Evolutionary conservation across 2,797 vertebrate genomes (phyloP).

Genomic region (Gadopsis bispinosus): DNA sequence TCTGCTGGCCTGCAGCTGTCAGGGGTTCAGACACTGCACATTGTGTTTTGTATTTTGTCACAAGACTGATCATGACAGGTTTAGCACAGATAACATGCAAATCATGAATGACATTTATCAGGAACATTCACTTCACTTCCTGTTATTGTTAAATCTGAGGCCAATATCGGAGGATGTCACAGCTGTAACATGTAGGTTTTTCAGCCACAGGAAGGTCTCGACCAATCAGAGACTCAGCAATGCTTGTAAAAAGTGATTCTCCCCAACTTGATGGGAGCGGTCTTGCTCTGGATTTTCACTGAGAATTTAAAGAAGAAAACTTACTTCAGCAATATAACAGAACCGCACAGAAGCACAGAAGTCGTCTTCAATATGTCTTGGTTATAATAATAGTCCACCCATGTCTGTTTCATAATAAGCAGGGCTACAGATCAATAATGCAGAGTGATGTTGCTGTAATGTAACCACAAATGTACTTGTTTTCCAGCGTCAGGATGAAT

Average conservation of each 20-base stretch:
- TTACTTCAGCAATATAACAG: conserved; percentile 6
- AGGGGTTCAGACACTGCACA: not conserved
- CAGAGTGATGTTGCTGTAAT: conserved; percentile 57
- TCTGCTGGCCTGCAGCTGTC: conserved; percentile 16
- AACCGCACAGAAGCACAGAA: conserved; percentile 28
- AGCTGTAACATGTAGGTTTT: conserved; percentile 5
- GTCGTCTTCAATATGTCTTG: conserved; percentile 30
- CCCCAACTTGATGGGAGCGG: not conserved
- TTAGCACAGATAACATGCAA: conserved; percentile 1
- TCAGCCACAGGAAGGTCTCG: not conserved
- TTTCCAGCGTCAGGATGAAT: conserved; percentile 21
- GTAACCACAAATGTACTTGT: conserved; percentile 45
- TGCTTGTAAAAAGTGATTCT: not conserved
- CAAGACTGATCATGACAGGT: not conserved
- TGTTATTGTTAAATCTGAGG: conserved; percentile 3
- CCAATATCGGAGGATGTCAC: not conserved
- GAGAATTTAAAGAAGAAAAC: conserved; percentile 10
- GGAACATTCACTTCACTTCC: not conserved
- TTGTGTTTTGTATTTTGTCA: not conserved
- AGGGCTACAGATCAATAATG: conserved; percentile 60
- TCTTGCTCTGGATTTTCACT: conserved; percentile 1
- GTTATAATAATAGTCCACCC: conserved; percentile 49
- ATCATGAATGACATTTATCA: not conserved
- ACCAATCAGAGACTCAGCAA: not conserved
- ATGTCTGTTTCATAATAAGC: conserved; percentile 56